Percentiles rank a stretch among this genome's conserved stretches.
phyloP scores from a whole-genome alignment of 2,888 invertebrate genomes.

The Papilio gigon region DNA sequence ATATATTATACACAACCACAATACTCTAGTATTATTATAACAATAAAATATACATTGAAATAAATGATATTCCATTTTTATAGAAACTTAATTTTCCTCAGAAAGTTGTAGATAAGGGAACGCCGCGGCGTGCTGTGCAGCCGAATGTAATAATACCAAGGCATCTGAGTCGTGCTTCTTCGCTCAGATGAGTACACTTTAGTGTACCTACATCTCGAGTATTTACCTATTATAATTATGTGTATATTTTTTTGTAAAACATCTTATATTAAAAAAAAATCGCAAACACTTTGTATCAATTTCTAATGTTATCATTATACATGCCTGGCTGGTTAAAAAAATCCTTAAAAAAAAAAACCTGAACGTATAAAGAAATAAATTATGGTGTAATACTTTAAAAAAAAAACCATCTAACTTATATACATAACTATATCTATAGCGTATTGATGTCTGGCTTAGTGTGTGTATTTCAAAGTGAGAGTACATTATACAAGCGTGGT shows the following conservation, averaged over 20 bases:
- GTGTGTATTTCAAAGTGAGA: conserved; percentile 11
- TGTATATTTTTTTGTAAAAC: neutral
- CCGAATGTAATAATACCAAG: conserved; percentile 20
- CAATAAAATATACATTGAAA: too few species aligned
- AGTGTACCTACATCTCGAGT: neutral
- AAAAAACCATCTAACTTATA: too few species aligned
- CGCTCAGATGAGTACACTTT: neutral
- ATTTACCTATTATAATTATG: neutral
- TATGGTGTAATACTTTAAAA: too few species aligned
- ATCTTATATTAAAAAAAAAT: too few species aligned
- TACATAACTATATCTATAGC: neutral
- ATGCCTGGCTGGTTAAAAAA: too few species aligned
- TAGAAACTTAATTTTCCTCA: conserved; percentile 6
- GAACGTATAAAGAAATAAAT: too few species aligned
- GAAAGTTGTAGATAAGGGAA: conserved; percentile 17
- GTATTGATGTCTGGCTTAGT: neutral
- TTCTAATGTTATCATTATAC: too few species aligned
- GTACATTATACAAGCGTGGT: neutral
- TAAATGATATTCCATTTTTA: too few species aligned
- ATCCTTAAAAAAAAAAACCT: too few species aligned
- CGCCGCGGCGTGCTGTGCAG: conserved; percentile 21
- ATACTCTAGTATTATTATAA: too few species aligned
- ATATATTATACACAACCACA: too few species aligned
- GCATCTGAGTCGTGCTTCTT: conserved; percentile 8
- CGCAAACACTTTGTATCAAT: too few species aligned